Evolutionary conservation across 1,140 invertebrate species (phyloP).

Genomic region (Drosophila melanica): DNA sequence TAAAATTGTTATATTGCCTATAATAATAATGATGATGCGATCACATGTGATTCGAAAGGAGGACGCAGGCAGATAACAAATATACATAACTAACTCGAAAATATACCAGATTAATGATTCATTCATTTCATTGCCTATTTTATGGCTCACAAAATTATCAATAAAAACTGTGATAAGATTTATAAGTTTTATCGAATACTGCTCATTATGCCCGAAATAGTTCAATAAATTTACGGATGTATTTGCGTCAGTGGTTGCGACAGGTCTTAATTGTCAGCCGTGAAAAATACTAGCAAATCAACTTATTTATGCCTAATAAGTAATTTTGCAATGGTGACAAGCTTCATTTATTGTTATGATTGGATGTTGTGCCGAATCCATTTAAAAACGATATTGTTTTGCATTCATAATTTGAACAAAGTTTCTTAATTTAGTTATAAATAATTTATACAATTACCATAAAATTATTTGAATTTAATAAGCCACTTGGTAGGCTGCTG

Average conservation of each 20-base stretch:
- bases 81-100: neutral
- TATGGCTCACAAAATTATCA: conserved; percentile 19
- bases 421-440: conserved; percentile 64
- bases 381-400: conserved; percentile 59
- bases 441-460: conserved; percentile 65
- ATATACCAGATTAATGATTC: conserved; percentile 24
- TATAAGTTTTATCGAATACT: conserved; percentile 20
- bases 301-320: conserved; percentile 37
- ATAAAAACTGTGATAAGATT: conserved; percentile 39
- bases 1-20: conserved; percentile 24
- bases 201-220: conserved; percentile 45
- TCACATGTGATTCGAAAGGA: conserved; percentile 52
- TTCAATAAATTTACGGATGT: conserved; percentile 61
- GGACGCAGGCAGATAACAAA: conserved; percentile 32
- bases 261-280: conserved; percentile 68
- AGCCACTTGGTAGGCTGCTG: conserved; percentile 26
- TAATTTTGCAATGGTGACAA: conserved; percentile 21
- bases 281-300: conserved; percentile 52
- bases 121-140: conserved; percentile 31
- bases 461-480: conserved; percentile 28
- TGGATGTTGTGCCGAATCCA: conserved; percentile 58
- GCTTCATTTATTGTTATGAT: conserved; percentile 61
- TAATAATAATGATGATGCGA: conserved; percentile 55
- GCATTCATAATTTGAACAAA: conserved; percentile 70
- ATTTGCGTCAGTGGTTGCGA: conserved; percentile 31